These are phyloP conservation scores for Nycteola revayana DNA, from an alignment of 2,888 invertebrate species.

Conservation along the genomic window DNA sequence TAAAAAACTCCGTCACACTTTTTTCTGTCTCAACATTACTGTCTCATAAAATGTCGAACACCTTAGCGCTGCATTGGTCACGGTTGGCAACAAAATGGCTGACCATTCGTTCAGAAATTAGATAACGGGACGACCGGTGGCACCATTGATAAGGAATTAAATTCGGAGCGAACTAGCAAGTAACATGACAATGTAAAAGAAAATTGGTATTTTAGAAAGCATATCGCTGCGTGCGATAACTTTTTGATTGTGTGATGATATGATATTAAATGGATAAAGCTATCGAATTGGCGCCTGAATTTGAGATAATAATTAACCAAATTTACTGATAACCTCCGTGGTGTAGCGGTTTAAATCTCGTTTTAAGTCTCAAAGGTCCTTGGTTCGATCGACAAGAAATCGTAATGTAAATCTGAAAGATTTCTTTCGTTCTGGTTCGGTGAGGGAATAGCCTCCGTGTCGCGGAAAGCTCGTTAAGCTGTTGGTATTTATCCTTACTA, in stretches of 20 bases:
- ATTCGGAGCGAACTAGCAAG: conserved; percentile 43
- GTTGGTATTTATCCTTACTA: too few species aligned
- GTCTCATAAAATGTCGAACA: conserved; percentile 30
- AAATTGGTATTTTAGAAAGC: conserved; percentile 64
- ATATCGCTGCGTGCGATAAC: conserved; percentile 45
- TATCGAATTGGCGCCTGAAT: not conserved
- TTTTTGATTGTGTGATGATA: conserved; percentile 34
- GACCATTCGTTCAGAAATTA: conserved; percentile 57
- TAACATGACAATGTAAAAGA: conserved; percentile 46
- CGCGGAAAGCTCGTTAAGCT: too few species aligned
- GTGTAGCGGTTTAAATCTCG: too few species aligned
- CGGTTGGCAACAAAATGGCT: conserved; percentile 42
- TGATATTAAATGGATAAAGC: conserved; percentile 17
- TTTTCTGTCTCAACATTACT: too few species aligned
- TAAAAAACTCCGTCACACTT: too few species aligned
- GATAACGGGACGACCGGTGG: conserved; percentile 60
- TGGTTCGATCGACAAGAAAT: too few species aligned
- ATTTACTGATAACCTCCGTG: too few species aligned
- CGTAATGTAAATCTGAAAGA: too few species aligned
- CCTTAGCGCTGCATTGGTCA: conserved; percentile 44
- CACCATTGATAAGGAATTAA: conserved; percentile 65
- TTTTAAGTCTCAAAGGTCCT: too few species aligned
- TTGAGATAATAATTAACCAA: too few species aligned
- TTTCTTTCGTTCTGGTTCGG: too few species aligned
- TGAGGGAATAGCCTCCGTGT: too few species aligned